phyloP scores from a whole-genome alignment of 1,140 invertebrate species.

The Brachionus angularis region DNA sequence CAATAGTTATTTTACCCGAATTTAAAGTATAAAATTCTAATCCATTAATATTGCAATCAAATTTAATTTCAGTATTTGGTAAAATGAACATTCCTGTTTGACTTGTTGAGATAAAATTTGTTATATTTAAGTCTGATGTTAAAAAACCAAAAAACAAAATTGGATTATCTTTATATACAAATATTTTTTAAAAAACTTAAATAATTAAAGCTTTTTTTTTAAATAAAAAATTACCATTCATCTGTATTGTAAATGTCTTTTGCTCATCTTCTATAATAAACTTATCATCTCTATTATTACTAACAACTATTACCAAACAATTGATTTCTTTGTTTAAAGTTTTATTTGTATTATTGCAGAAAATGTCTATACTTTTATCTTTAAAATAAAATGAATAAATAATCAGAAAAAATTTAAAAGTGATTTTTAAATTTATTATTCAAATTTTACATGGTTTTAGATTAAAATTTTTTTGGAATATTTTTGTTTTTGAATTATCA shows the following conservation, averaged over 20 bases:
- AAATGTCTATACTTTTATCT: neutral
- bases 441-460: neutral
- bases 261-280: neutral
- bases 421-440: neutral
- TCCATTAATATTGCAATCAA: neutral
- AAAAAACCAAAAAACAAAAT: neutral
- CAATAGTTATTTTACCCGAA: neutral
- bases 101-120: neutral
- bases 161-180: neutral
- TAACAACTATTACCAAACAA: neutral
- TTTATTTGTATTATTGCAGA: neutral
- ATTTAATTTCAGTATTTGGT: constrained; percentile 11
- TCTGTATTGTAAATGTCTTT: neutral
- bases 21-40: neutral
- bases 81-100: constrained; percentile 2
- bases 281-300: neutral
- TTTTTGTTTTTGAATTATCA: neutral
- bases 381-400: no score
- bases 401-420: neutral
- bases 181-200: no score
- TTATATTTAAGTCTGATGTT: neutral
- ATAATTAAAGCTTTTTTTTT: no score
- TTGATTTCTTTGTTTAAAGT: neutral
- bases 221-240: neutral
- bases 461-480: neutral